Percentiles rank a stretch among this genome's conserved stretches.
Evolutionary conservation across 1,140 invertebrate species (phyloP).

Genomic region (Drosophila arawakana): DNA sequence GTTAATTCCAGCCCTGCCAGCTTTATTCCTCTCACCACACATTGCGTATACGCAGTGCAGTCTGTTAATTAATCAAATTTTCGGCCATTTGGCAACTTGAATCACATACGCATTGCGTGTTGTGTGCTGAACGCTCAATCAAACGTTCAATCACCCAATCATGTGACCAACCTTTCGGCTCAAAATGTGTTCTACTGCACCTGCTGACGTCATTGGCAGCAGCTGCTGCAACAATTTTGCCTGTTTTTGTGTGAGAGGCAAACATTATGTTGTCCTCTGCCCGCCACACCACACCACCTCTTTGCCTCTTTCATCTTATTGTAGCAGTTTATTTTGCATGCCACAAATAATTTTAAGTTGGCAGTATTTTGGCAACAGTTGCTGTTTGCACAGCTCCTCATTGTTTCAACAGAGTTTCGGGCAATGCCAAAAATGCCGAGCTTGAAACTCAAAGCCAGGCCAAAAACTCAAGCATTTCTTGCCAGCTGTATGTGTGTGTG

Average conservation of each 20-base stretch:
- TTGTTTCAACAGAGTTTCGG: conserved; percentile 56
- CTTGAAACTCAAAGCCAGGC: conserved; percentile 1
- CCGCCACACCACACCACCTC: neutral
- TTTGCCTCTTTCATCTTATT: neutral
- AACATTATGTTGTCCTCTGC: conserved; percentile 30
- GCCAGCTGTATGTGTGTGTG: conserved; percentile 36
- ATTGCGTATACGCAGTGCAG: conserved; percentile 3
- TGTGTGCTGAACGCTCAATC: conserved; percentile 17
- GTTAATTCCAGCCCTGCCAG: too few species aligned
- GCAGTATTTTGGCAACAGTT: conserved; percentile 15
- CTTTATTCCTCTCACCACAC: neutral
- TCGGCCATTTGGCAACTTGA: conserved; percentile 9
- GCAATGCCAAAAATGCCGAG: conserved; percentile 58
- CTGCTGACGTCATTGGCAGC: conserved; percentile 15
- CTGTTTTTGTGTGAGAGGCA: conserved; percentile 17
- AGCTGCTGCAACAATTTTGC: conserved; percentile 13
- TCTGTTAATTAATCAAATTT: conserved; percentile 43
- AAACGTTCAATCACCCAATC: conserved; percentile 42
- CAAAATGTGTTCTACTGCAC: neutral
- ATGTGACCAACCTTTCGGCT: conserved; percentile 10
- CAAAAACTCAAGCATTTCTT: conserved; percentile 9
- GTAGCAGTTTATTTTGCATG: conserved; percentile 42
- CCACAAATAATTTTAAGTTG: conserved; percentile 58
- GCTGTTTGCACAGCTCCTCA: conserved; percentile 30
- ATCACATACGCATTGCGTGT: neutral